These are phyloP conservation scores for Serripes groenlandicus DNA, from an alignment of 2,888 invertebrate species.

Conservation along the genomic window DNA sequence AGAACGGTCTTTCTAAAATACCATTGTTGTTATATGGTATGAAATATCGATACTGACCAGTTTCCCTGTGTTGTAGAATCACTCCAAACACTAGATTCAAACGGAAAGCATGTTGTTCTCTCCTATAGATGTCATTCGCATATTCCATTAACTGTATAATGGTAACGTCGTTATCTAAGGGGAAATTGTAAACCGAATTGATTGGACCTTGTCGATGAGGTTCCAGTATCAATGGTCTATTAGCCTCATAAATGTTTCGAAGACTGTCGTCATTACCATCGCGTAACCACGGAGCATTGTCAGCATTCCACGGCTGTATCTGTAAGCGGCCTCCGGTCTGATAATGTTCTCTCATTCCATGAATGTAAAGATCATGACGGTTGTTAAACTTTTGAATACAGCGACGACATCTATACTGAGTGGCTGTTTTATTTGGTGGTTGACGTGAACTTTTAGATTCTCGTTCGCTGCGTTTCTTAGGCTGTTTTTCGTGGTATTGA, in stretches of 20 bases:
- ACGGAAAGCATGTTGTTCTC: slow-evolving; percentile 33
- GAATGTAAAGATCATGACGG: slow-evolving; percentile 29
- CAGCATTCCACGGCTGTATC: slow-evolving; percentile 17
- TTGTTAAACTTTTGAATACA: slow-evolving; percentile 29
- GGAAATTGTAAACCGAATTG: slow-evolving; percentile 28
- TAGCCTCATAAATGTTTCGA: slow-evolving; percentile 31
- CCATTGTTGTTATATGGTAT: slow-evolving; percentile 44
- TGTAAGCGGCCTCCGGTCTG: slow-evolving; percentile 26
- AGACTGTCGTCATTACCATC: slow-evolving; percentile 23
- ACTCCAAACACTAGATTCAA: slow-evolving; percentile 37
- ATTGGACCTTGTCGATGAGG: slow-evolving; percentile 32
- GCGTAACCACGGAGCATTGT: slow-evolving; percentile 16
- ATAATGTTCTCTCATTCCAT: slow-evolving; percentile 25
- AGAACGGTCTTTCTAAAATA: slow-evolving; percentile 50
- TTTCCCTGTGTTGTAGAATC: slow-evolving; percentile 39
- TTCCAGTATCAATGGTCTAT: slow-evolving; percentile 32
- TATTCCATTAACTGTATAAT: slow-evolving; percentile 14
- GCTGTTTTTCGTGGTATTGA: too few relatives aligned
- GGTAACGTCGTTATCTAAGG: slow-evolving; percentile 25
- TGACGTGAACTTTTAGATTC: too few relatives aligned
- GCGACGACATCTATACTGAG: too few relatives aligned
- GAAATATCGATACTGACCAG: slow-evolving; percentile 39
- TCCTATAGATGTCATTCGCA: slow-evolving; percentile 18
- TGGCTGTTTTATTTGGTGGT: too few relatives aligned
- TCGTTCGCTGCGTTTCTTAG: too few relatives aligned